These are phyloP conservation scores for Helleia helle DNA, from an alignment of 2,888 invertebrate genomes.

Conservation along the genomic window DNA sequence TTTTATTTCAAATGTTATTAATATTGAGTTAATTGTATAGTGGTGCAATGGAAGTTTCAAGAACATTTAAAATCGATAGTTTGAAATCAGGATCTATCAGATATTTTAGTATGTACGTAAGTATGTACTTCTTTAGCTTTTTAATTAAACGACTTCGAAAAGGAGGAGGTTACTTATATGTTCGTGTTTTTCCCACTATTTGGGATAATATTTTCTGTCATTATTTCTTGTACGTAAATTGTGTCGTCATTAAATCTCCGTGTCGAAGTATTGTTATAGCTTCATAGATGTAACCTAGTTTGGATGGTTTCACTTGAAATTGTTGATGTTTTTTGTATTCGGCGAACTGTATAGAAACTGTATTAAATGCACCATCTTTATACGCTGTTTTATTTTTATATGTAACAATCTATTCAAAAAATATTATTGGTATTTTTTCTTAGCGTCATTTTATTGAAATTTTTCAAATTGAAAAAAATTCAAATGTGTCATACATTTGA, in stretches of 20 bases:
- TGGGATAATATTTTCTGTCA: no score
- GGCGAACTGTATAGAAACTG: conserved; percentile 63
- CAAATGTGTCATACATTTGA: no score
- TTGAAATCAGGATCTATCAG: not conserved
- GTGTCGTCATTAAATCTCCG: conserved; percentile 1
- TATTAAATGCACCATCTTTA: conserved; percentile 67
- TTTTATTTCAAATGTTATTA: not conserved
- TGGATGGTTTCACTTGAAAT: conserved; percentile 42
- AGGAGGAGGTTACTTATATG: no score
- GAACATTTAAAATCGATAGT: not conserved
- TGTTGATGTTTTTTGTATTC: conserved; percentile 62
- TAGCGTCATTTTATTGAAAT: no score
- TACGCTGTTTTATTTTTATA: conserved; percentile 29
- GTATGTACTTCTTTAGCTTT: not conserved
- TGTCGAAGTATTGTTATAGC: conserved; percentile 28
- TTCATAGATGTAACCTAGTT: conserved; percentile 20
- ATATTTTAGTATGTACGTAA: not conserved
- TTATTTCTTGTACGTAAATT: no score
- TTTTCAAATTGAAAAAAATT: no score
- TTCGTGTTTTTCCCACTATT: no score
- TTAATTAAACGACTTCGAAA: no score
- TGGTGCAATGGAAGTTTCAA: no score
- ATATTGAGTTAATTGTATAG: not conserved
- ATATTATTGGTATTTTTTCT: no score
- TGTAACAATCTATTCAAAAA: no score